phyloP scores from a whole-genome alignment of 2,888 invertebrate species.

The Blastobasis lacticolella region DNA sequence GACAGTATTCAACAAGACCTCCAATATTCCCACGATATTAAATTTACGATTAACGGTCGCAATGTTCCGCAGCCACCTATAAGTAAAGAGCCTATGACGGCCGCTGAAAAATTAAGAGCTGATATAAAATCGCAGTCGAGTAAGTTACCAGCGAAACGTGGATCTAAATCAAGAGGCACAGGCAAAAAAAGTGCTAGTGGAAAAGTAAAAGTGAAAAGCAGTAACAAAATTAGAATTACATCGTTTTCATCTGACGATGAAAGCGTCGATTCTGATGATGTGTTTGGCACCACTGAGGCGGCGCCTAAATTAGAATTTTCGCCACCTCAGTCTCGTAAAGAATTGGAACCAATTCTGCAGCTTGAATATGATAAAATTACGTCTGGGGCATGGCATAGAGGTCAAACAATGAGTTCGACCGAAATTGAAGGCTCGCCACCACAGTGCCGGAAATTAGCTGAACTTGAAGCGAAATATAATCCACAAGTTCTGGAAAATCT shows the following conservation, averaged over 20 bases:
- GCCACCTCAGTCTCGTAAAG: slow-evolving; percentile 83
- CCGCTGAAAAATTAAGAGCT: slow-evolving; percentile 64
- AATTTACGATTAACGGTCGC: slow-evolving; percentile 65
- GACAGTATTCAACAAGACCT: slow-evolving; percentile 78
- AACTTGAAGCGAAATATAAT: slow-evolving; percentile 78
- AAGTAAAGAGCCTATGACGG: slow-evolving; percentile 58
- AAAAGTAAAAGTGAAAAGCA: slow-evolving; percentile 76
- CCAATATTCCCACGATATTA: slow-evolving; percentile 69
- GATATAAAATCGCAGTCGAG: slow-evolving; percentile 75
- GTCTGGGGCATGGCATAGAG: slow-evolving; percentile 78
- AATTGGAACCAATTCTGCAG: slow-evolving; percentile 82
- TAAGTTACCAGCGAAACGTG: slow-evolving; percentile 77
- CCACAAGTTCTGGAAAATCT: slow-evolving; percentile 77
- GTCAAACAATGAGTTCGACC: slow-evolving; percentile 84
- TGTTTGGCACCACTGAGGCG: slow-evolving; percentile 84
- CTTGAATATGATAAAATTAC: slow-evolving; percentile 81
- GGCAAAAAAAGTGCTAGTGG: slow-evolving; percentile 71
- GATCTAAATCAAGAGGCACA: slow-evolving; percentile 76
- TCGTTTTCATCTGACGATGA: slow-evolving; percentile 86
- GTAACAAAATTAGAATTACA: slow-evolving; percentile 82
- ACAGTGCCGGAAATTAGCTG: slow-evolving; percentile 78
- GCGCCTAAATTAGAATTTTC: slow-evolving; percentile 83
- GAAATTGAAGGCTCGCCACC: slow-evolving; percentile 86
- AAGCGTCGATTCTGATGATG: slow-evolving; percentile 84
- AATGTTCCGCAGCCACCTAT: slow-evolving; percentile 55